These are phyloP conservation scores for Troilus luridus DNA, from an alignment of 2,888 invertebrate genomes.

Conservation along the genomic window DNA sequence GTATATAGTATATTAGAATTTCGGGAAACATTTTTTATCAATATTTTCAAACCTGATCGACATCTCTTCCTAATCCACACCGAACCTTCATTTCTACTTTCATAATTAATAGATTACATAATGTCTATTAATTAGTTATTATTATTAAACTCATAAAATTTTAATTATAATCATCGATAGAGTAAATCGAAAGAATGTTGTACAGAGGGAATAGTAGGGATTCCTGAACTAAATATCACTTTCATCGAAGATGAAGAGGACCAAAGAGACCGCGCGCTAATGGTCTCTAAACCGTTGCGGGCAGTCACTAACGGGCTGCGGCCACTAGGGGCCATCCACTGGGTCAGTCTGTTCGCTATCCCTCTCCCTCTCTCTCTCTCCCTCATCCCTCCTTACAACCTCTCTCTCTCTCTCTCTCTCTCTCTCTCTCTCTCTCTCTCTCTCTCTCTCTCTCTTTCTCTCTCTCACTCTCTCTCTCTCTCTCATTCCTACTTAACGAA, in stretches of 20 bases:
- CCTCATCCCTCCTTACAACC: too few species aligned
- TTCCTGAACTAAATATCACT: background rate
- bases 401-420: too few species aligned
- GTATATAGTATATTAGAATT: too few species aligned
- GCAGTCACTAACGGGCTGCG: background rate
- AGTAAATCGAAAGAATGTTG: background rate
- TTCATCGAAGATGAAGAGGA: background rate
- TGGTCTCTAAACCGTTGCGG: background rate
- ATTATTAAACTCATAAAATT: background rate
- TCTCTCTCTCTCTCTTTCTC: too few species aligned
- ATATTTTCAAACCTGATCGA: too few species aligned
- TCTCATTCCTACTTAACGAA: background rate
- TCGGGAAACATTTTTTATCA: too few species aligned
- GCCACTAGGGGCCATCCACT: background rate
- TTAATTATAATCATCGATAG: background rate
- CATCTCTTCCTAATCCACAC: too few species aligned
- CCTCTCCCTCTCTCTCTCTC: background rate
- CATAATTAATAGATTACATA: too few species aligned
- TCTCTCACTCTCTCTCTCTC: background rate
- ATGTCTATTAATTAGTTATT: too few species aligned
- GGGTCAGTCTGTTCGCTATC: background rate
- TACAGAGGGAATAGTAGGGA: background rate
- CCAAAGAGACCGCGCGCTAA: background rate
- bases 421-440: background rate
- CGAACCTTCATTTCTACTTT: too few species aligned